A percentile compares a stretch with the other conserved stretches of the same genome.
These are phyloP conservation scores for Mastigias papua DNA, from an alignment of 30 jellyfish, hydroid and myxozoan genomes.

Conservation along the genomic window DNA sequence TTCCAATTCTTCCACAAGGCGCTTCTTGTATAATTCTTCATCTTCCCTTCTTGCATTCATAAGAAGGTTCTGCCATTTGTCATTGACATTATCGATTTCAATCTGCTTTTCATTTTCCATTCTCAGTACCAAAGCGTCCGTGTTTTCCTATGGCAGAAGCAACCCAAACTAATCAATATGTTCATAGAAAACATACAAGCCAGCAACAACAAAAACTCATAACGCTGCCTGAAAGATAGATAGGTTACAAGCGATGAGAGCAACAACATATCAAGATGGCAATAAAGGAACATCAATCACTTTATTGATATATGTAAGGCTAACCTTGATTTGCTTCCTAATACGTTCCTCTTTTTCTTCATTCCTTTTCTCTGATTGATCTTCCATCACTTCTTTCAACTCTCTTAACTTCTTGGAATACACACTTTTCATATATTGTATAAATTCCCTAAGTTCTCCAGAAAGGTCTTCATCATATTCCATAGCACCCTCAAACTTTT, in stretches of 20 bases:
- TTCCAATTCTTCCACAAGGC: conserved; percentile 23
- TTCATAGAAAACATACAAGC: too few species aligned
- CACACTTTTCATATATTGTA: conserved; percentile 28
- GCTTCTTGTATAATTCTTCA: conserved; percentile 7
- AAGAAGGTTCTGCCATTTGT: conserved; percentile 5
- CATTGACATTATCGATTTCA: background rate
- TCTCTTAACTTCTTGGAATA: conserved; percentile 19
- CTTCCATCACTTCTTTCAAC: background rate
- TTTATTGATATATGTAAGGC: background rate
- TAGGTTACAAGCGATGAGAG: too few species aligned
- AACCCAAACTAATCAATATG: too few species aligned
- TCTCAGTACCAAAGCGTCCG: background rate
- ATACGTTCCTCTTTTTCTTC: background rate
- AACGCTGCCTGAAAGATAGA: too few species aligned
- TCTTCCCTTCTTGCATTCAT: background rate
- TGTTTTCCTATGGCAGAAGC: background rate
- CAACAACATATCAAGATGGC: too few species aligned
- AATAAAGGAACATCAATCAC: background rate
- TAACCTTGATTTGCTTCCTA: conserved; percentile 7
- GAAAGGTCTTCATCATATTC: conserved; percentile 21
- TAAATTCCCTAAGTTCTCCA: conserved; percentile 44
- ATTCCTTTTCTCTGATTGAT: conserved; percentile 17
- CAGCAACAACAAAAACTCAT: too few species aligned
- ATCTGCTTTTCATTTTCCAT: conserved; percentile 12
- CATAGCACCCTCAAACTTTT: background rate